Evolutionary conservation across 2,113 vertebrate genomes (phyloP), one percentile per base, ranked within the genome.

Genomic region (Caranx melampygus): DNA sequence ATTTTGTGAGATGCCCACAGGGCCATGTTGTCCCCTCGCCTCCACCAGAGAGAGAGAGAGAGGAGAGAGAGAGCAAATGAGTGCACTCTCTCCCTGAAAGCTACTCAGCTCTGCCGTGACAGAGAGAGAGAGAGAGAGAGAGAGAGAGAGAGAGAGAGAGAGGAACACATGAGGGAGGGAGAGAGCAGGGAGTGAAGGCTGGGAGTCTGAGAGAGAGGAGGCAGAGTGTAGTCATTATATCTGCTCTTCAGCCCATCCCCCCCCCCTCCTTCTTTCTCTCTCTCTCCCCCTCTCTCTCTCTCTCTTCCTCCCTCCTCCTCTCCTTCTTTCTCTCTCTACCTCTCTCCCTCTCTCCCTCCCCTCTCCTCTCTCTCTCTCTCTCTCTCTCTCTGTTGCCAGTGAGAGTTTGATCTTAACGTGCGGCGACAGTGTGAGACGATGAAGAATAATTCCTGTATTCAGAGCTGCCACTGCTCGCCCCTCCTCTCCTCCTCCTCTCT

Each of bases 361-460:
- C 40, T 54, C 51, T 31, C 42, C 83, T 75, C 68, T 68, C 20
- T 62, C 78, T 40, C 49, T 63, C 71, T 65, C 66, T 57, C 63
- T 70, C 52, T 79, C 60, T 31, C 37, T 31, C 92, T 86, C 91
- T 93, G 86, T 92, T 87, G 92, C 85, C 83, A 94, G 94, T 93
- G 81, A 89, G 73, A 87, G 90, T 94, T 95, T 96, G 97, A 97
- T 92, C 79, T 68, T 97, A 96, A 97, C 95, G 93, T 80, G 92
- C 91, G 83, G 92, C 87, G 96, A 97, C 96, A 96, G 94, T 92
- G 95, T 94, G 95, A 96, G 95, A 96, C 85, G 93, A 95, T 94
- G 95, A 96, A 96, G 93, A 96, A 97, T 95, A 95, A 96, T 95
- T 95, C 95, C 93, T 95, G 93, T 92, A 93, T 96, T 96, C 93